These are phyloP conservation scores for Norana najaformis DNA, from an alignment of 2,888 invertebrate species.

Conservation along the genomic window DNA sequence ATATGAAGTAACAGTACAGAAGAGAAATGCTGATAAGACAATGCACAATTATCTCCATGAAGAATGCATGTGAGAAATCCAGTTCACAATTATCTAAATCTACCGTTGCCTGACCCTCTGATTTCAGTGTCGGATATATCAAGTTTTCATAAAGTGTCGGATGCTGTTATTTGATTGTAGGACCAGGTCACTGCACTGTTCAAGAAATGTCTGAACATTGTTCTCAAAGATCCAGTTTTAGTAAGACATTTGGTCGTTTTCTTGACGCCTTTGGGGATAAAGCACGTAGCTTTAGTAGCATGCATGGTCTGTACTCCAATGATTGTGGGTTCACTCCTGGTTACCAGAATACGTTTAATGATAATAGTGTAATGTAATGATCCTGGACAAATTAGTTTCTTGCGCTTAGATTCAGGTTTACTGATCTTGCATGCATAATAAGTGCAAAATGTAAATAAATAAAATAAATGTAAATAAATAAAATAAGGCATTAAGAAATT, in stretches of 20 bases:
- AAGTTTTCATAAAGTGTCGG: neutral
- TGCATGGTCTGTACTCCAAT: neutral
- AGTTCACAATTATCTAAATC: too few species aligned
- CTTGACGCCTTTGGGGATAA: neutral
- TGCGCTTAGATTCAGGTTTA: neutral
- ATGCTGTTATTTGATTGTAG: neutral
- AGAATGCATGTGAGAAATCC: too few species aligned
- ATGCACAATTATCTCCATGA: too few species aligned
- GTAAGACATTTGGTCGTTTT: neutral
- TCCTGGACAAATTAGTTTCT: neutral
- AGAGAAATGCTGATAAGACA: too few species aligned
- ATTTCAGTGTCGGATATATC: neutral
- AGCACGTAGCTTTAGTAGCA: neutral
- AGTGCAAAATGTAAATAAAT: neutral
- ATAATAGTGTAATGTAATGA: too few species aligned
- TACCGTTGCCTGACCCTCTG: too few species aligned
- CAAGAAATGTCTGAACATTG: conserved; percentile 22
- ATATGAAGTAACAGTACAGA: too few species aligned
- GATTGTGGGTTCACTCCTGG: neutral
- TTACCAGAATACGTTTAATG: neutral
- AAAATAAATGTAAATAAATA: neutral
- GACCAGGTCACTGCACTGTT: neutral
- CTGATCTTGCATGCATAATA: neutral
- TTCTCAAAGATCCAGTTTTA: conserved; percentile 1
- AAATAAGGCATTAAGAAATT: neutral